Evolutionary conservation across 30 jellyfish, hydroid and myxozoan species (phyloP), one percentile per base, ranked within the genome.

Genomic region (Hydractinia echinata): DNA sequence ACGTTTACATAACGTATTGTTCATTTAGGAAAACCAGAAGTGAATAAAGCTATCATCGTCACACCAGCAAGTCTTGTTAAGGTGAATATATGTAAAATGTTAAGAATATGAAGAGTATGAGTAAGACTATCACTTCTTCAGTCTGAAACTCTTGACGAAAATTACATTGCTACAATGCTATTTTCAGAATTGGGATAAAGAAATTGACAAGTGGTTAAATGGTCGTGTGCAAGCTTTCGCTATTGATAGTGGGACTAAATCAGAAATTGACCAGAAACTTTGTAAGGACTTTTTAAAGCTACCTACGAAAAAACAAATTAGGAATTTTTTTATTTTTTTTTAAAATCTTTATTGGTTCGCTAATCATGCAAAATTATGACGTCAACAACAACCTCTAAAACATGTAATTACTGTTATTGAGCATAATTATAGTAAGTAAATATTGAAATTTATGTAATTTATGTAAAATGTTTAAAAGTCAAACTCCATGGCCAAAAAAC

Each of bases 31-130:
- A 89, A 77, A 66, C 99, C 99, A 49, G 97, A 94, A 79, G 54
- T 94, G 53, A 84, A 76, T 66, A 94, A 94, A 82, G 96, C 87
- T n/a, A 72, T 94, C 66, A 94, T 94, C n/a, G 99, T 94, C 18
- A 79, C 95, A 13, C 99, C 99, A 7, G 99, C 99, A 21, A 94
- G 99, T 85, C 77, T 94, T 78, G 99, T 94, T 19, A 94, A 94
- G 95, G 99, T 94, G 15, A 20, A 67, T 54, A 6, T 61, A 30
- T 30, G 44, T 30, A 30, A 30, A 30, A 30, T 30, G 44, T 30
- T 30, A 2, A 30, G 44, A 30, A 0, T 30, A 30, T 30, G 44
- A 30, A 30, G 44, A 30, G 44, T 30, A 30, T 30, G 2, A 30
- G 2, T n/a, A n/a, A 30, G 44, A 30, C 44, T n/a, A n/a, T n/a